A percentile compares a stretch with the other conserved stretches of the same genome.
Evolutionary conservation across 2,888 invertebrate species (phyloP).

Genomic region (Aphodius granarius): DNA sequence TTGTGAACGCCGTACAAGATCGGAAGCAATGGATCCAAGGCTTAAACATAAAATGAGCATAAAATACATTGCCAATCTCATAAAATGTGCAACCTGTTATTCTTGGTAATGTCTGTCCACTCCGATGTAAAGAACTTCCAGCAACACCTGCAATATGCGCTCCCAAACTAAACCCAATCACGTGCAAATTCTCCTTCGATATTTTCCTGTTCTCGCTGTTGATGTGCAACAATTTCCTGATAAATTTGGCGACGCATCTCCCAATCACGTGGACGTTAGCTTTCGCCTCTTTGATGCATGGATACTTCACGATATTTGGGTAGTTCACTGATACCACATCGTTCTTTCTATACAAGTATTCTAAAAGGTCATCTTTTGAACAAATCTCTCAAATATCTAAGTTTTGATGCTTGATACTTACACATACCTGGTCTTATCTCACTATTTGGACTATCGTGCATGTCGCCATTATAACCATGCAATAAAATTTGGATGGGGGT

Average conservation of each 20-base stretch:
- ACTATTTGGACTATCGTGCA: background rate
- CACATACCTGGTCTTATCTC: constrained; percentile 16
- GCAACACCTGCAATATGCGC: constrained; percentile 2
- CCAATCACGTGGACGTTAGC: background rate
- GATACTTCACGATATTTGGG: background rate
- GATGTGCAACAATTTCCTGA: background rate
- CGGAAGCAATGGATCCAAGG: constrained; percentile 1
- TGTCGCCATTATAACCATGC: constrained; percentile 11
- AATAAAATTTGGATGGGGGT: constrained; percentile 11
- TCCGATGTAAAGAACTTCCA: background rate
- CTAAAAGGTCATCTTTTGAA: background rate
- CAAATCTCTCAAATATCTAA: background rate
- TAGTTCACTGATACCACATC: constrained; percentile 12
- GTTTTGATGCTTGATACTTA: background rate
- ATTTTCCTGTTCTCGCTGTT: background rate
- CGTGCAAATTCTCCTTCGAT: background rate
- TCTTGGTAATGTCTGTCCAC: background rate
- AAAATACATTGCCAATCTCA: too few relatives aligned
- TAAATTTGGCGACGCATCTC: constrained; percentile 8
- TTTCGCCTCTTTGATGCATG: constrained; percentile 7
- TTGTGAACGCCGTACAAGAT: background rate
- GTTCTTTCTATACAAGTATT: background rate
- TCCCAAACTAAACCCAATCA: constrained; percentile 5
- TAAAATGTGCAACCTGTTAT: too few relatives aligned
- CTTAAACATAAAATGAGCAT: background rate